Conservation (phyloP, 2,888 invertebrate genomes). For the Dynastes maya region DNA sequence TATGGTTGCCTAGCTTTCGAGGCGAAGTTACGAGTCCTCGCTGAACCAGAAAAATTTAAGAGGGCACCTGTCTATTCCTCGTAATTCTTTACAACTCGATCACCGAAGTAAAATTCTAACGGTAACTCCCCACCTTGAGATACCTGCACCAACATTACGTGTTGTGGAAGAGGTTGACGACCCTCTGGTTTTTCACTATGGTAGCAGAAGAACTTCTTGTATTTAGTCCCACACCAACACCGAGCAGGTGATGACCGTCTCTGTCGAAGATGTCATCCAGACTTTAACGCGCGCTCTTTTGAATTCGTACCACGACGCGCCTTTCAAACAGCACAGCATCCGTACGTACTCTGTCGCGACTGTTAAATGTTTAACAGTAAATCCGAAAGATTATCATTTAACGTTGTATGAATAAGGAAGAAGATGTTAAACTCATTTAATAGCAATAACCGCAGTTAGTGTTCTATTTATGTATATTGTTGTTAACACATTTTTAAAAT, state of each 20-base stretch:
- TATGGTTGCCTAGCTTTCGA: slow-evolving; percentile 22
- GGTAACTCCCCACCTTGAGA: slow-evolving; percentile 66
- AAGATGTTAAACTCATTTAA: slow-evolving; percentile 40
- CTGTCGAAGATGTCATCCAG: slow-evolving; percentile 65
- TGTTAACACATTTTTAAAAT: slow-evolving; percentile 40
- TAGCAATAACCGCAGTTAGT: slow-evolving; percentile 47
- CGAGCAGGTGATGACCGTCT: slow-evolving; percentile 65
- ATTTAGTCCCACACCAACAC: slow-evolving; percentile 65
- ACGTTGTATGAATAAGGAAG: slow-evolving; percentile 16
- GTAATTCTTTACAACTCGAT: slow-evolving; percentile 66
- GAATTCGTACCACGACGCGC: slow-evolving; percentile 49
- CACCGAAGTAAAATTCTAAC: slow-evolving; percentile 67
- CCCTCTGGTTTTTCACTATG: slow-evolving; percentile 66
- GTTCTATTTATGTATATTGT: slow-evolving; percentile 44
- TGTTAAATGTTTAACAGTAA: slow-evolving; percentile 49
- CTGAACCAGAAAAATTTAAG: slow-evolving; percentile 47
- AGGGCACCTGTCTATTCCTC: slow-evolving; percentile 57
- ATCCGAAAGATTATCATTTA: slow-evolving; percentile 8
- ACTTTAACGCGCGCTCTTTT: slow-evolving; percentile 63
- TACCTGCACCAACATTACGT: slow-evolving; percentile 65
- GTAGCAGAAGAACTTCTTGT: slow-evolving; percentile 63
- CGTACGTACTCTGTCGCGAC: slow-evolving; percentile 17
- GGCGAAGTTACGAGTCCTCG: slow-evolving; percentile 12
- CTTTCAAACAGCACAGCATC: slow-evolving; percentile 4
- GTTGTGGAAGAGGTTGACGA: slow-evolving; percentile 65